Base-by-base conservation (phyloP, 2,888 invertebrate species). In the Dermolepida albohirtum region DNA sequence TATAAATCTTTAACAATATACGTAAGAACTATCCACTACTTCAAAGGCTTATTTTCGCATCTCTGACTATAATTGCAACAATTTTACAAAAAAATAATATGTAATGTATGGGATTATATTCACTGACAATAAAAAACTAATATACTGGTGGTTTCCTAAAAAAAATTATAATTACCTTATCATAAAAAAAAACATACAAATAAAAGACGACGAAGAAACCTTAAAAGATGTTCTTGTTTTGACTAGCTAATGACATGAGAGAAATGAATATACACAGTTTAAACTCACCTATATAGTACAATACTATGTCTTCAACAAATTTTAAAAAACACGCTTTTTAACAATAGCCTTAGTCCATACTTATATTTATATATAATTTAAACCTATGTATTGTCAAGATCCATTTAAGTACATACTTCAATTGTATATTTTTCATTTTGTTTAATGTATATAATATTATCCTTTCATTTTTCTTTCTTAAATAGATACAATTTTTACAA, bases 321-420 rank as follows among this genome's bases (percentile, higher is more conserved):
- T 22, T 66, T 59, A 78, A 78, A 78, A 77, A 78, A 78, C 64
- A 55, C 64, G 68, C 55, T 65, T 54, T 62, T 75, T 80, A 80
- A 80, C 79, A 79, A 78, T 80, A 79, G 78, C 76, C 78, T 81
- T 80, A 80, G 76, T 76, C 75, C 76, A 76, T 80, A 78, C 73
- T 66, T 73, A 71, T 75, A 78, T 77, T 81, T 81, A 82, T 78
- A 80, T 80, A 82, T 82, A 83, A 44, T 69, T 66, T 69, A 59
- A 69, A 66, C 69, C 69, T 69, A 82, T 79, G 83, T 83, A 83
- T 83, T 83, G 83, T 83, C 83, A 79, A 81, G 79, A 82, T 82
- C 82, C 83, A 83, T 82, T 82, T 76, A 73, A 73, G 68, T 70
- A 71, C 66, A 69, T 70, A 66, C 39, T 62, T 64, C 69, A 52